Conservation (phyloP, 2,797 vertebrate species). For the Lithobates pipiens region DNA sequence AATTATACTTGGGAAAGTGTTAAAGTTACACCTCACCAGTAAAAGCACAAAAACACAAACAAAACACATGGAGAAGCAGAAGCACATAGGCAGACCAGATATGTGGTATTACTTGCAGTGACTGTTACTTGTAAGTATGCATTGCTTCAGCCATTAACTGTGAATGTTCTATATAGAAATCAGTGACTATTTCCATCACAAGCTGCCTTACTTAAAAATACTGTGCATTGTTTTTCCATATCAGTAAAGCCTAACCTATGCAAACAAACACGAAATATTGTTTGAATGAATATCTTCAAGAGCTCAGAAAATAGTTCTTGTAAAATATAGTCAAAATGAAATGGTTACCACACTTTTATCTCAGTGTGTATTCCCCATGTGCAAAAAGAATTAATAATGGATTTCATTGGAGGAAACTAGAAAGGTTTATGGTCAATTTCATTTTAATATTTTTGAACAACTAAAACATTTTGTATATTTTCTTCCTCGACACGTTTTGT, state of each 20-base stretch:
- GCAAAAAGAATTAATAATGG: too few relatives aligned
- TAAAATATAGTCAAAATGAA: neutral
- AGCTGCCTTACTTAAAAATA: too few relatives aligned
- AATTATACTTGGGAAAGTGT: neutral
- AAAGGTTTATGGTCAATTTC: too few relatives aligned
- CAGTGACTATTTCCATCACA: too few relatives aligned
- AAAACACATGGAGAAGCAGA: slow-evolving; percentile 17
- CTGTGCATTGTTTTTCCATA: too few relatives aligned
- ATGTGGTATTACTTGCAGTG: neutral
- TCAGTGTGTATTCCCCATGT: neutral
- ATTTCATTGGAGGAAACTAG: neutral
- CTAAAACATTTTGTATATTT: too few relatives aligned
- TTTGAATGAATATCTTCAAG: neutral
- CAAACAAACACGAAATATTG: too few relatives aligned
- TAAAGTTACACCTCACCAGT: neutral
- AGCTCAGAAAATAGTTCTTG: neutral
- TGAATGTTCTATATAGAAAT: too few relatives aligned
- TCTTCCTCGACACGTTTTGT: too few relatives aligned
- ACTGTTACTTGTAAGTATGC: neutral
- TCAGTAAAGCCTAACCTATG: too few relatives aligned
- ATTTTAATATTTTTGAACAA: too few relatives aligned
- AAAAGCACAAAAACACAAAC: slow-evolving; percentile 10
- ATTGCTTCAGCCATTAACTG: too few relatives aligned
- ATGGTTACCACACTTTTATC: neutral
- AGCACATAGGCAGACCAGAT: slow-evolving; percentile 6